Evolutionary conservation across 2,797 vertebrate genomes (phyloP), one percentile per base, ranked within the genome.

Genomic region (Typhlichthys eigenmanni): DNA sequence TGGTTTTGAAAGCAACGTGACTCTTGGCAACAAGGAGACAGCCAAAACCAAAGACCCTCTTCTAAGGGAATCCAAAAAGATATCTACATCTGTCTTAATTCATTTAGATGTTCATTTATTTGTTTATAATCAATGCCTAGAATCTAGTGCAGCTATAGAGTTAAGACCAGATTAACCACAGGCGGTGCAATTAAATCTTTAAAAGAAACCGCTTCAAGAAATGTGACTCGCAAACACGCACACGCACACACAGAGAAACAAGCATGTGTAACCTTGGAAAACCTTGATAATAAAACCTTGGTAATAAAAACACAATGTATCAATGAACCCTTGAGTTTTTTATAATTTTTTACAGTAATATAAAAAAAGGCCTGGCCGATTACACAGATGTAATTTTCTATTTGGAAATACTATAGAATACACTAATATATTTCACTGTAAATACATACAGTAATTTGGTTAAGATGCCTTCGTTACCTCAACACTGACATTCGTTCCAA

Each of bases 151-250:
- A 66, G 49, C 58, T 61, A 24, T 24, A 13, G 38, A 55, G 58
- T 66, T 71, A 13, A 63, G 70, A 60, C 73, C 71, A 77, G 73
- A 79, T 73, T 73, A 60, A 80, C 69, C 61, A 78, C 38, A 64
- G 29, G 19, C 2, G 1, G 48, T 53, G 53, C 60, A 76, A 69
- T 79, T 72, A 54, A 47, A 17, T 61, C 43, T 47, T 13, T 29
- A 14, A 1, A 17, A 48, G 47, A 53, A 46, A 55, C 7, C 11
- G 16, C 13, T 56, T 32, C 10, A 11, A 56, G 54, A 14, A 60
- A 38, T 57, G 12, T n/a, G 3, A 58, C 13, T 47, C 5, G 32
- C 19, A 55, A 8, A 24, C 10, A 58, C 13, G 19, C 1, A 50
- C 2, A 34, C 49, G 10, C 45, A 29, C 8, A 34, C 2, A 17